Conservation (phyloP, 2,113 vertebrate species). For the Verasper variegatus region DNA sequence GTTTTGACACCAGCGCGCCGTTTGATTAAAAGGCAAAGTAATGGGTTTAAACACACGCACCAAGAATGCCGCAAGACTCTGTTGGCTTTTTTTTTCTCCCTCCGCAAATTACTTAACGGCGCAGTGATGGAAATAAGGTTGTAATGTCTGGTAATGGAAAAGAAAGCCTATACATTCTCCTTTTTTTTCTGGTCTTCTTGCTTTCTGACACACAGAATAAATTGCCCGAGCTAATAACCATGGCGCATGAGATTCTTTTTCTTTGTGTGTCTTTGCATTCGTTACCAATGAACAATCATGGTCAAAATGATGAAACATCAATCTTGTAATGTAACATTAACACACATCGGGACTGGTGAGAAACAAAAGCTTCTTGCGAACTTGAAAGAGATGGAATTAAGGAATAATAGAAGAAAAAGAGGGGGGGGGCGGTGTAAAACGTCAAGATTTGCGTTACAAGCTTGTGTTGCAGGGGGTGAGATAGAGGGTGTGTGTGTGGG, state of each 20-base stretch:
- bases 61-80: constrained; percentile 93
- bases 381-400: not conserved
- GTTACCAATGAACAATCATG: constrained; percentile 62
- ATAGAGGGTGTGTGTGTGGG: not conserved
- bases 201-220: constrained; percentile 81
- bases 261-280: constrained; percentile 37
- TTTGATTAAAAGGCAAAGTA: constrained; percentile 99
- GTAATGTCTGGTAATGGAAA: constrained; percentile 86
- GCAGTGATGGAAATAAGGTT: constrained; percentile 87
- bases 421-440: not conserved
- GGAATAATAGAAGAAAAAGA: not conserved
- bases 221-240: constrained; percentile 77
- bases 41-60: constrained; percentile 97
- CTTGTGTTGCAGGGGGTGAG: constrained; percentile 6
- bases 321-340: constrained; percentile 68
- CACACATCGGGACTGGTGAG: constrained; percentile 56
- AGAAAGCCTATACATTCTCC: constrained; percentile 69
- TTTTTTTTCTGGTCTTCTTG: constrained; percentile 74
- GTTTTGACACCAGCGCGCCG: constrained; percentile 92
- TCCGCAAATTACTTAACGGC: constrained; percentile 90
- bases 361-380: constrained; percentile 38
- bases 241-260: constrained; percentile 45
- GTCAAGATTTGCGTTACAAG: not conserved
- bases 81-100: constrained; percentile 86
- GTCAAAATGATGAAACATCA: constrained; percentile 73